Base-by-base conservation (phyloP, 2,888 invertebrate genomes). In the Agrochola circellaris region DNA sequence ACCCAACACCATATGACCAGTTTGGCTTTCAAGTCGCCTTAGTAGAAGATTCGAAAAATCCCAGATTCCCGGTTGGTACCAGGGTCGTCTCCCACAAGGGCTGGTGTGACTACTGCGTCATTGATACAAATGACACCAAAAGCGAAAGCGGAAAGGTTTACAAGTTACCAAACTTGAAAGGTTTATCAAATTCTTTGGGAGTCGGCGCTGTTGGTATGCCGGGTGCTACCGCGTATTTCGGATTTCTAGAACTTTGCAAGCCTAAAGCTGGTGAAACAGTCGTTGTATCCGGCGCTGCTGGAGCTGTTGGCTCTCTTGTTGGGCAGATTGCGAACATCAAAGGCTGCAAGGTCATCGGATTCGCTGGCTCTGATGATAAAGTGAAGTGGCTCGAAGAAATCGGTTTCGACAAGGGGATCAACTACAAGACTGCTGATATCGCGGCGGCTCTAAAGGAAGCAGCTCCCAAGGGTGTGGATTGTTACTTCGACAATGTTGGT, bases 251-350 rank as follows among this genome's bases (percentile, higher is more conserved):
- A 79, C 88, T 98, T 45, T 98, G 98, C 88, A 92, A 97, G 68
- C 98, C 98, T 1, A 97, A 98, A 92, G 87, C 96, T 13, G 98
- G 98, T 2, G 98, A 98, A 90, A 97, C 97, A 0, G 97, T 98
- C 0, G 97, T 98, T 0, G 97, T 98, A 2, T 97, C 97, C 2
- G 97, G 97, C 0, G 98, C 98, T 6, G 98, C 98, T 1, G 98
- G 98, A 23, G 98, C 98, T 11, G 98, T 98, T 6, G 98, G 98
- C 4, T 97, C 97, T 76, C 92, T 97, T 23, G 98, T 98, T 0
- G 98, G 98, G 8, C 98, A 98, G 93, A 98, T 98, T 76, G 98
- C 97, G 0, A 98, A 98, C 92, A 97, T 98, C 61, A 97, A 97
- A 93, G 97, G 97, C 84, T 95, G 94, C 84, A 93, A 82, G 83